These are phyloP conservation scores for Ploceus nigricollis DNA, from an alignment of 2,113 vertebrate genomes.

Conservation along the genomic window DNA sequence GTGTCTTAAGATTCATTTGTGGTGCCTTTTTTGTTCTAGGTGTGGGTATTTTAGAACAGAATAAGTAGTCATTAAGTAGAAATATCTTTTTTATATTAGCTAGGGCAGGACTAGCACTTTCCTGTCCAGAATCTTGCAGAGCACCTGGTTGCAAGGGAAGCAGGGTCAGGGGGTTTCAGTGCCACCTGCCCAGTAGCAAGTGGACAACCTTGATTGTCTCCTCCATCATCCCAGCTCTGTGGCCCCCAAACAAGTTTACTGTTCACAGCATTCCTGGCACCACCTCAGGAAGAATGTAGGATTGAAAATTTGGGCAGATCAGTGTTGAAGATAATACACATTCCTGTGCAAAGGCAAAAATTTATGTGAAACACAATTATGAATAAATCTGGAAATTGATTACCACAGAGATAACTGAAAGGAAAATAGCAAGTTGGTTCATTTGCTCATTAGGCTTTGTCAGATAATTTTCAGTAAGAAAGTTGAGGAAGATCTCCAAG, in stretches of 20 bases:
- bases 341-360: not conserved
- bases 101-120: not conserved
- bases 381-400: not conserved
- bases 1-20: not conserved
- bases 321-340: not conserved
- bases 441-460: not conserved
- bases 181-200: not conserved
- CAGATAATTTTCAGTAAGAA: not conserved
- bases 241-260: not conserved
- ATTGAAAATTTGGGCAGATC: not conserved
- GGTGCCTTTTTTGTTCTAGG: not conserved
- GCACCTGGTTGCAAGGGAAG: not conserved
- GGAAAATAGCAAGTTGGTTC: rapidly evolving
- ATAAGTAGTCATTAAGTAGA: not conserved
- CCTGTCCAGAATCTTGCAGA: not conserved
- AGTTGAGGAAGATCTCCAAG: not conserved
- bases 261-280: not conserved
- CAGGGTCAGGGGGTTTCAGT: not conserved
- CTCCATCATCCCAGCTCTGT: not conserved
- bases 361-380: not conserved
- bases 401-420: not conserved
- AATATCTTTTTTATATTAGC: not conserved
- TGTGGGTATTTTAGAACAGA: not conserved
- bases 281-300: not conserved
- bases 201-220: not conserved